A percentile compares a stretch with the other conserved stretches of the same genome.
phyloP scores from a whole-genome alignment of 2,797 vertebrate genomes.

The Chlorospingus flavigularis region DNA sequence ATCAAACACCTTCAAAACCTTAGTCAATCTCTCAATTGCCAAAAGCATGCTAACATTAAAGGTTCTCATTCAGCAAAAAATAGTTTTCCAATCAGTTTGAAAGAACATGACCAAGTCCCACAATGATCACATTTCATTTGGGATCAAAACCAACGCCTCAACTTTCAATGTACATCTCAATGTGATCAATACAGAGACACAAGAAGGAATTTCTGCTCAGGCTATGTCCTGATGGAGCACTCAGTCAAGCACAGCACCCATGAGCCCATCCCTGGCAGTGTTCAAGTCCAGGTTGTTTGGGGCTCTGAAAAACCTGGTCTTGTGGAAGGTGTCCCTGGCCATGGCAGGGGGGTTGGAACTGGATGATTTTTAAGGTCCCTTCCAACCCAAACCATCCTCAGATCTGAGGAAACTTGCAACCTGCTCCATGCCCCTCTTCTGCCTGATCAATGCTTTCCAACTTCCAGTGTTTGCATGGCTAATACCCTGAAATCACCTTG shows the following conservation, averaged over 20 bases:
- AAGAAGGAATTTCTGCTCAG: background rate
- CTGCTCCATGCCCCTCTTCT: background rate
- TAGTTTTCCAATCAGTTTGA: background rate
- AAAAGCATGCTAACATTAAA: background rate
- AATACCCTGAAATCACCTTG: rapidly evolving
- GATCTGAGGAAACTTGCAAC: background rate
- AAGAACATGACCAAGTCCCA: background rate
- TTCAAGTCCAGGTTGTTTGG: background rate
- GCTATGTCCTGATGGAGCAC: background rate
- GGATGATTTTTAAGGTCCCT: background rate
- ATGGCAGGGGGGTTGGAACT: background rate
- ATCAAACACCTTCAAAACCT: background rate
- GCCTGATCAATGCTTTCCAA: background rate
- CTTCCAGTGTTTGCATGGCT: rapidly evolving
- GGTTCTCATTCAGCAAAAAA: background rate
- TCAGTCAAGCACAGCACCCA: background rate
- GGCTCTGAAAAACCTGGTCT: background rate
- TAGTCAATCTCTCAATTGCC: background rate
- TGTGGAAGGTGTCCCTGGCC: background rate
- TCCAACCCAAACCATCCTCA: background rate
- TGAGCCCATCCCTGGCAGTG: background rate
- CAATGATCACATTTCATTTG: background rate
- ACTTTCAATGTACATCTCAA: background rate
- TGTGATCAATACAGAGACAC: background rate
- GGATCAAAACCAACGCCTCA: background rate